phyloP scores from a whole-genome alignment of 2,888 invertebrate genomes.

The Spilosoma lubricipeda region DNA sequence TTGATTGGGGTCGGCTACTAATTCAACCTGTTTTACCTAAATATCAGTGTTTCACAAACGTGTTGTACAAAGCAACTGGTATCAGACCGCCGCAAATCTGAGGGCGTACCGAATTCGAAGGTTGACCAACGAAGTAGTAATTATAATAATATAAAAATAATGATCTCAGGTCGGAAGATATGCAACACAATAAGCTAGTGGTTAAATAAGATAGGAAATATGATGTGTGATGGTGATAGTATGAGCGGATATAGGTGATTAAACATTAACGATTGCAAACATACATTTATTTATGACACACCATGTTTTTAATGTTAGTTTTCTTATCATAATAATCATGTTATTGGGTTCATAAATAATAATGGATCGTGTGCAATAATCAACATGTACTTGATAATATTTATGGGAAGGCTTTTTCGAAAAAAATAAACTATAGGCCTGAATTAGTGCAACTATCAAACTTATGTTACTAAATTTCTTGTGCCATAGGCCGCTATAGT shows the following conservation, averaged over 20 bases:
- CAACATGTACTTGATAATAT: neutral
- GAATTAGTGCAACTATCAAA: neutral
- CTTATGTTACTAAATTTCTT: neutral
- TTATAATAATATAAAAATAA: no score
- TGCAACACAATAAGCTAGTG: neutral
- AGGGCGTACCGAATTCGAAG: no score
- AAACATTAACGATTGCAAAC: neutral
- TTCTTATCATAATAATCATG: neutral
- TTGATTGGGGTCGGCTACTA: no score
- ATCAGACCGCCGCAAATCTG: no score
- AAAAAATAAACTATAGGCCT: no score
- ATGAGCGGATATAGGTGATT: neutral
- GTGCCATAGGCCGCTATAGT: no score
- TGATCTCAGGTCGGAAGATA: neutral
- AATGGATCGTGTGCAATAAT: constrained; percentile 6
- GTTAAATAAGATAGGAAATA: neutral
- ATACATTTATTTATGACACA: neutral
- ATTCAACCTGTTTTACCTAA: no score
- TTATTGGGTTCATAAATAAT: constrained; percentile 3
- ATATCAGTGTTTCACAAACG: no score
- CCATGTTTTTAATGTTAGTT: neutral
- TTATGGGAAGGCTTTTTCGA: neutral
- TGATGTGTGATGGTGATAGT: no score
- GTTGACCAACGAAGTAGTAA: no score
- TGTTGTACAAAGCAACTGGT: no score